A percentile compares a stretch with the other conserved stretches of the same genome.
Conservation (phyloP, 2,113 vertebrate genomes). For the Antechinus stuartii region DNA sequence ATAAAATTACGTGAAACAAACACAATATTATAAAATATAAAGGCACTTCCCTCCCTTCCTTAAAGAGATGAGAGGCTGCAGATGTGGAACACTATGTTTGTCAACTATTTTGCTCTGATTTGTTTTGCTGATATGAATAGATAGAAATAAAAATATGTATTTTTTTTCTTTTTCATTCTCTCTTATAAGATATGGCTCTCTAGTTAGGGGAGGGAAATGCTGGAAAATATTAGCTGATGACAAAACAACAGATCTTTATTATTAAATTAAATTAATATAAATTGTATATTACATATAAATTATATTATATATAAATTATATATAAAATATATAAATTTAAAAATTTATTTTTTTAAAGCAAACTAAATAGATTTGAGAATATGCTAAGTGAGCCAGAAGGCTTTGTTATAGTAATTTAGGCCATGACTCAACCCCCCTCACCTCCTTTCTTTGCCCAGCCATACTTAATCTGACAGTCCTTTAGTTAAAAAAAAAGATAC, state of each 20-base stretch:
- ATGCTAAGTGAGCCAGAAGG: neutral
- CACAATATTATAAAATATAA: neutral
- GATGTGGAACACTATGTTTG: neutral
- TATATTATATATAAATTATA: too few relatives aligned
- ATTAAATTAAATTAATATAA: too few relatives aligned
- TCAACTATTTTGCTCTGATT: neutral
- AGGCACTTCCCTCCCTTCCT: neutral
- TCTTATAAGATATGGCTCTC: neutral
- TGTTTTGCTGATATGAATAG: neutral
- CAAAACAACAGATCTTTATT: neutral
- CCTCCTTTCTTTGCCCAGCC: neutral
- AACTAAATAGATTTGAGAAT: neutral
- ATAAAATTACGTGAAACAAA: neutral
- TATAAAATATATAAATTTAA: too few relatives aligned
- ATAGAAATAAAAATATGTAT: too few relatives aligned
- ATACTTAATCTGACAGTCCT: conserved; percentile 9
- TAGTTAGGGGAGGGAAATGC: too few relatives aligned
- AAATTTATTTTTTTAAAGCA: neutral
- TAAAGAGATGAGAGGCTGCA: neutral
- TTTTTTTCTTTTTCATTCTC: neutral
- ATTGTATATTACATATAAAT: too few relatives aligned
- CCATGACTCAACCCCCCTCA: neutral
- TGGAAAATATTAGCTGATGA: neutral
- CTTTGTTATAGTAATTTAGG: neutral
- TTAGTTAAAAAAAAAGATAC: neutral